Evolutionary conservation across 2,888 invertebrate species (phyloP).

Genomic region (Sericinus montela): DNA sequence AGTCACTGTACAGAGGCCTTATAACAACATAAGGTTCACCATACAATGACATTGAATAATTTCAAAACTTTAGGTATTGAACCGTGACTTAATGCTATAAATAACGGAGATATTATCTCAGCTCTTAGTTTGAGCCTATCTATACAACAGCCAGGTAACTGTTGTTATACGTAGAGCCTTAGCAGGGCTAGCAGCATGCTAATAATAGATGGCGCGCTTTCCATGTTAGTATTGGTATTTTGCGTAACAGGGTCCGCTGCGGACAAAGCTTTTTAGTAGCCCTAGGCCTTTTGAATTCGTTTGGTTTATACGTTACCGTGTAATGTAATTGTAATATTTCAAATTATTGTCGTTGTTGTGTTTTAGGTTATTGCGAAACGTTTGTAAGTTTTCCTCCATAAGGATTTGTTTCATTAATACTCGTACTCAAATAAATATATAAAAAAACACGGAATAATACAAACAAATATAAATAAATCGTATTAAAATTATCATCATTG

Average conservation of each 20-base stretch:
- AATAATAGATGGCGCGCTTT: slow-evolving; percentile 7
- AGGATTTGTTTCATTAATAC: too few species aligned
- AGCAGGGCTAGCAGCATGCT: not conserved
- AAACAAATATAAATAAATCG: too few species aligned
- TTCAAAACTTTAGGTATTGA: slow-evolving; percentile 55
- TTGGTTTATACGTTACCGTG: not conserved
- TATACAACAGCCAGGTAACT: slow-evolving; percentile 1
- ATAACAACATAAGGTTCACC: not conserved
- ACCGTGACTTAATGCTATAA: slow-evolving; percentile 59
- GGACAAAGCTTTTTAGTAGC: not conserved
- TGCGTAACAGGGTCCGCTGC: slow-evolving; percentile 3
- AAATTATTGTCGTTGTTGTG: not conserved
- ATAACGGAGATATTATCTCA: slow-evolving; percentile 56
- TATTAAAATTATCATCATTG: too few species aligned
- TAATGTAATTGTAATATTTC: not conserved
- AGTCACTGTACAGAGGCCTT: too few species aligned
- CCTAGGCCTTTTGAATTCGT: not conserved
- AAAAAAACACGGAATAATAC: too few species aligned
- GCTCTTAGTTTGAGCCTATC: slow-evolving; percentile 22
- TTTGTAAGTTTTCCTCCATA: not conserved
- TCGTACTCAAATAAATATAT: too few species aligned
- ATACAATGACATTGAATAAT: slow-evolving; percentile 35
- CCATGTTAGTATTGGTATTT: not conserved
- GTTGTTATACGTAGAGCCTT: not conserved
- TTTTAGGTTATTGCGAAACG: not conserved